phyloP scores from a whole-genome alignment of 2,888 invertebrate species.

The Reticulitermes lucifugus region DNA sequence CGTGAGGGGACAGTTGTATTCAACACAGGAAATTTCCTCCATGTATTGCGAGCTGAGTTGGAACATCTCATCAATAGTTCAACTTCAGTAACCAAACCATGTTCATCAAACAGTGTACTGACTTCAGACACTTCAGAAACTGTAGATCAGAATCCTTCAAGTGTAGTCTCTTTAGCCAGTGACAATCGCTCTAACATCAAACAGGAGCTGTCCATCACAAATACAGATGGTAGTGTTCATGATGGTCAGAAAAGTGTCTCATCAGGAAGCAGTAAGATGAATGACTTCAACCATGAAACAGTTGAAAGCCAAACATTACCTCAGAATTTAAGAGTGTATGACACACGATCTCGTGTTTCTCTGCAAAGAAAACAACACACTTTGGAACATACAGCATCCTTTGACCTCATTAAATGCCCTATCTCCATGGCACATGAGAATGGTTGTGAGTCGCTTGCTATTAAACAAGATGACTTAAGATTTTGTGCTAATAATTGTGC shows the following conservation, averaged over 20 bases:
- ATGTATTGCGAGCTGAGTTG: constrained; percentile 76
- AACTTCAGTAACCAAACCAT: not conserved
- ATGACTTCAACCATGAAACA: not conserved
- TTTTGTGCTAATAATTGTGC: constrained; percentile 23
- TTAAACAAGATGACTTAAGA: constrained; percentile 8
- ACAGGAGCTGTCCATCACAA: not conserved
- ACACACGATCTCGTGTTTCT: constrained; percentile 3
- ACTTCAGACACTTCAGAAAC: constrained; percentile 31
- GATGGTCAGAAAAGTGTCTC: not conserved
- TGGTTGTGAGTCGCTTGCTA: not conserved
- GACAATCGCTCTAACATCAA: not conserved
- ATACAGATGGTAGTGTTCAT: not conserved
- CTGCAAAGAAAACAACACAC: not conserved
- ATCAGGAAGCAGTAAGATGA: not conserved
- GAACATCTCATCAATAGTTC: constrained; percentile 58
- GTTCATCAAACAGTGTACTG: not conserved
- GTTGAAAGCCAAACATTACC: not conserved
- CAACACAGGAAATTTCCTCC: constrained; percentile 87
- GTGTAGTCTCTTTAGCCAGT: not conserved
- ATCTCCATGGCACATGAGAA: not conserved
- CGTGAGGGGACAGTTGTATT: constrained; percentile 75
- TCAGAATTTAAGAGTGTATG: constrained; percentile 19
- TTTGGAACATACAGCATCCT: not conserved
- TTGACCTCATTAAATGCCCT: not conserved
- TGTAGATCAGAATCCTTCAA: constrained; percentile 29